Base-by-base conservation (phyloP, 1,140 invertebrate genomes). In the Oryctes rhinoceros region DNA sequence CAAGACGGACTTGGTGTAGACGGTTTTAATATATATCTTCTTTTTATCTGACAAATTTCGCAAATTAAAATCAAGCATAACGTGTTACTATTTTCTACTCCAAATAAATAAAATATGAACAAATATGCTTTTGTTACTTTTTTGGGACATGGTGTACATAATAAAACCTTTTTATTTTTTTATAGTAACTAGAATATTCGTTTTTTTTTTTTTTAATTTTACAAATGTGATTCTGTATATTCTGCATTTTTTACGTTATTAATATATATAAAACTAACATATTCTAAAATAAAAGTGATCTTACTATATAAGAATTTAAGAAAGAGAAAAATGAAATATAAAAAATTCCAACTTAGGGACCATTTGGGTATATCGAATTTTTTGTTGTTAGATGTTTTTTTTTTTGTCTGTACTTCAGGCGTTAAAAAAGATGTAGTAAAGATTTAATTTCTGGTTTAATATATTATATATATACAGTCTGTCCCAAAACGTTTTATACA, bases 281-380 rank as follows among this genome's bases (percentile, higher is more conserved):
- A 59, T 59, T 59, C 53, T 59, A 59, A 59, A 59, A 59, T 59
- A 59, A 59, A 59, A 59, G 53, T 59, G 53, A 59, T 59, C 53
- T 59, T 59, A 59, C 18, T 59, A 59, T 7, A n/a, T 59, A 59
- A 59, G 3, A 59, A 59, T n/a, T 6, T 59, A 53, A 53, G n/a
- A 15, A 53, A 53, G 11, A 48, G 11, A 53, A 18, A 18, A 53
- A 53, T 18, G 20, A 59, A 18, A 59, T 6, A 59, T 18, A 18
- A 18, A 15, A 18, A 59, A 59, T n/a, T 59, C 53, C 15, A 18
- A n/a, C 53, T 59, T 59, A 59, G 53, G 53, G 53, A 59, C 53
- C 53, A 59, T 59, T 7, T 59, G 5, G 10, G 1, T 59, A 59
- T 44, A 44, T 44, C 39, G 39, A 44, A 1, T 5, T 44, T 7